Base-by-base conservation (phyloP, 1,140 invertebrate genomes). In the Stegodyphus dumicola region DNA sequence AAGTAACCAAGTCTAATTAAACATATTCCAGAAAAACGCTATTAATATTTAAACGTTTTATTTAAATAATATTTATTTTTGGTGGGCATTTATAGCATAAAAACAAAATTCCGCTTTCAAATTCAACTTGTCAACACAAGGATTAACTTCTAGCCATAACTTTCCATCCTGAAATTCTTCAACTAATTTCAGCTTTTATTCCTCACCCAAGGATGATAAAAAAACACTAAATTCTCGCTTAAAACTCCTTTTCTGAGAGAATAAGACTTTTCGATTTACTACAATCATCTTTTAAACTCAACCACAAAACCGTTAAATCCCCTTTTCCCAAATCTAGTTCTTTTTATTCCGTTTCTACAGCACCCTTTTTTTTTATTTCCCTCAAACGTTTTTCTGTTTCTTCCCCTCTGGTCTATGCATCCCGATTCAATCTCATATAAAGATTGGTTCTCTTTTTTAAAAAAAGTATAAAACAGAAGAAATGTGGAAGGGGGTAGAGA, bases 281-380 rank as follows among this genome's bases (percentile, higher is more conserved):
- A 75, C 80, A 83, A 83, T 83, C 80, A 83, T 83, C 80, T 83
- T 83, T 83, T 83, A 83, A 83, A 83, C 80, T 83, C 80, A 48
- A 83, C 80, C 80, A 73, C 80, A 83, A 83, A 83, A 83, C 80
- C 80, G 56, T 83, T 83, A 83, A 83, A 83, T 83, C 80, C 80
- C 71, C 60, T 83, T 83, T 83, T 66, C 80, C 80, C 80, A 83
- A 83, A 83, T 75, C 80, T 83, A 83, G 80, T 83, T 83, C 60
- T 48, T 75, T 17, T 83, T 75, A 79, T 79, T 79, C 51, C n/a
- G 6, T 76, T 76, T 76, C 52, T 18, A 33, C 13, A n/a, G 52
- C 10, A 51, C 7, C 9, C 5, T 60, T 71, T 71, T 60, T 66
- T 18, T 53, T 83, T 56, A 51, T 66, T 70, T 17, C 67, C n/a